Evolutionary conservation across 2,888 invertebrate species (phyloP).

Genomic region (Mesorhabditis belari): DNA sequence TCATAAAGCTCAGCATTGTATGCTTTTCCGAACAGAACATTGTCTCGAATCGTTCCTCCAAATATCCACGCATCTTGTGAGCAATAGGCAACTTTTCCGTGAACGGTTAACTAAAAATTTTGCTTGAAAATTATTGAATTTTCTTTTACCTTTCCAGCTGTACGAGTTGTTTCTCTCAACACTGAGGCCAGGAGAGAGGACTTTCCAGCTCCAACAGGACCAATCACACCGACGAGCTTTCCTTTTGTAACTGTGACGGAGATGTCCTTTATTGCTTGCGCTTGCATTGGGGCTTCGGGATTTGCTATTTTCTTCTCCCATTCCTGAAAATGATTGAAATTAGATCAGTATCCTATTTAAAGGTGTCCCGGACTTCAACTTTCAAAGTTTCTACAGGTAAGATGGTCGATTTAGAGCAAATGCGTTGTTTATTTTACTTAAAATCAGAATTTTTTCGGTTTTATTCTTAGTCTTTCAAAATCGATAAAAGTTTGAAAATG

Average conservation of each 20-base stretch:
- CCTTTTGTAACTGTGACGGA: constrained; percentile 51
- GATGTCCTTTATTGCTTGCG: constrained; percentile 39
- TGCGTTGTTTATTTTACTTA: too few relatives aligned
- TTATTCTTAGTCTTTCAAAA: too few relatives aligned
- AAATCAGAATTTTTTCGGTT: too few relatives aligned
- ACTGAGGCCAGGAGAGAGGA: constrained; percentile 57
- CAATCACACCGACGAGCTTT: constrained; percentile 70
- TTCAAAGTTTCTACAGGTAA: too few relatives aligned
- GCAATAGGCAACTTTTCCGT: constrained; percentile 63
- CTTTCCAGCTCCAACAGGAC: constrained; percentile 81
- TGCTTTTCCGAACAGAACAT: constrained; percentile 79
- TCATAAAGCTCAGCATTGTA: constrained; percentile 56
- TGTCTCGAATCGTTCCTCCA: constrained; percentile 74
- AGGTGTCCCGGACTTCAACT: too few relatives aligned
- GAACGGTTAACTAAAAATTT: constrained; percentile 58
- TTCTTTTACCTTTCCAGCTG: constrained; percentile 57
- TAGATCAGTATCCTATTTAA: too few relatives aligned
- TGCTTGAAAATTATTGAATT: constrained; percentile 54
- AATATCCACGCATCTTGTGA: constrained; percentile 72
- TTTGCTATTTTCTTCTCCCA: too few relatives aligned
- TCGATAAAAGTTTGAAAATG: too few relatives aligned
- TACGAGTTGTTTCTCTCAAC: constrained; percentile 67
- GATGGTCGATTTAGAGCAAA: too few relatives aligned
- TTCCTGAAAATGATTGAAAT: too few relatives aligned
- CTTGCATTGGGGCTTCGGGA: constrained; percentile 9